Evolutionary conservation across 2,888 invertebrate species (phyloP).

Genomic region (Xestoiulus laeticollis): DNA sequence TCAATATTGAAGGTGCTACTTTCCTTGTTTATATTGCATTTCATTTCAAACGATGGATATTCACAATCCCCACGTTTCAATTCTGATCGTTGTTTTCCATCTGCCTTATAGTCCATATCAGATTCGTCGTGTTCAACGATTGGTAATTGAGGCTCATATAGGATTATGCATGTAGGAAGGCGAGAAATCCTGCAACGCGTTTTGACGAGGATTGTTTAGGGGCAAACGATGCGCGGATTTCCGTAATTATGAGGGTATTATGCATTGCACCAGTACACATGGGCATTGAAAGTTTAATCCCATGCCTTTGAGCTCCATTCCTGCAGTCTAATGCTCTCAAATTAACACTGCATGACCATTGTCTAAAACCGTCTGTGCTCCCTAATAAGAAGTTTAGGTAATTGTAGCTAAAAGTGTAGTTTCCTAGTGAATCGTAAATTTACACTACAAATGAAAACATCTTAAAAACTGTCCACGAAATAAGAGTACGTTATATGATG

Average conservation of each 20-base stretch:
- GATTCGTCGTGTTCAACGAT: slow-evolving; percentile 1
- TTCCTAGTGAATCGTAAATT: too few species aligned
- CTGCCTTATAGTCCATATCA: neutral
- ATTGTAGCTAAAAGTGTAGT: too few species aligned
- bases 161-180: slow-evolving; percentile 42
- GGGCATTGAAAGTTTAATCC: neutral
- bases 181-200: slow-evolving; percentile 5
- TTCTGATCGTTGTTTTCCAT: neutral
- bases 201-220: slow-evolving; percentile 3
- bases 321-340: neutral
- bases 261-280: neutral
- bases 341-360: neutral
- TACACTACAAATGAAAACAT: too few species aligned
- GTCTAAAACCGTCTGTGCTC: neutral
- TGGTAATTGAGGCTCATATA: slow-evolving; percentile 47
- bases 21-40: neutral
- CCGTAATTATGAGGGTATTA: slow-evolving; percentile 41
- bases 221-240: slow-evolving; percentile 38
- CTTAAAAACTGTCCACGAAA: too few species aligned
- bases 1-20: slow-evolving; percentile 25
- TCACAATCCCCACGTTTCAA: neutral
- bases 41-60: neutral
- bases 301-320: neutral
- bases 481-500: too few species aligned
- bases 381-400: too few species aligned